These are phyloP conservation scores for Didymodactylos carnosus DNA, from an alignment of 2,888 invertebrate species.

Conservation along the genomic window DNA sequence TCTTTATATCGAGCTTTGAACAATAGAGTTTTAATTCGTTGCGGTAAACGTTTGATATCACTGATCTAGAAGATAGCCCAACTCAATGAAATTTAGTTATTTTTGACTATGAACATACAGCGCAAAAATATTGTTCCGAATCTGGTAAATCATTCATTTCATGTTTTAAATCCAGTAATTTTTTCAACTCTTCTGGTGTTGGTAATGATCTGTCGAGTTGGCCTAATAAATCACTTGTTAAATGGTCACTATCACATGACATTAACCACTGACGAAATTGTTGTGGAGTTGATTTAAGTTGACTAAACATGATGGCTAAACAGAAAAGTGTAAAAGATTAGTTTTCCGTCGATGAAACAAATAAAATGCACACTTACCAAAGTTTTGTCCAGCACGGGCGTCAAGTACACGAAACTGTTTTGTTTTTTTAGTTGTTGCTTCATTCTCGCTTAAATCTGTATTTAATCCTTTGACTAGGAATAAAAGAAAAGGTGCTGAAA, in stretches of 20 bases:
- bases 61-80: neutral
- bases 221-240: neutral
- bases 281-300: neutral
- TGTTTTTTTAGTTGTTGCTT: slow-evolving; percentile 44
- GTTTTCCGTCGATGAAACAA: neutral
- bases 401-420: slow-evolving; percentile 78
- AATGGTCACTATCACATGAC: neutral
- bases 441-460: too few relatives aligned
- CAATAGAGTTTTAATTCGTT: neutral
- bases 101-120: neutral
- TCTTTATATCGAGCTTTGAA: neutral
- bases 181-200: neutral
- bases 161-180: neutral
- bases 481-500: too few relatives aligned
- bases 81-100: neutral
- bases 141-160: neutral
- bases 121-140: neutral
- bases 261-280: neutral
- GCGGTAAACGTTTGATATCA: neutral
- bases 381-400: slow-evolving; percentile 74
- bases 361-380: slow-evolving; percentile 34
- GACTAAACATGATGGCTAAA: neutral
- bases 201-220: neutral
- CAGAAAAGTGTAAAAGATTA: slow-evolving; percentile 15
- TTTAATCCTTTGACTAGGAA: too few relatives aligned